A percentile compares a stretch with the other conserved stretches of the same genome.
These are phyloP conservation scores for Trematomus bernacchii DNA, from an alignment of 2,797 vertebrate genomes.

Conservation along the genomic window DNA sequence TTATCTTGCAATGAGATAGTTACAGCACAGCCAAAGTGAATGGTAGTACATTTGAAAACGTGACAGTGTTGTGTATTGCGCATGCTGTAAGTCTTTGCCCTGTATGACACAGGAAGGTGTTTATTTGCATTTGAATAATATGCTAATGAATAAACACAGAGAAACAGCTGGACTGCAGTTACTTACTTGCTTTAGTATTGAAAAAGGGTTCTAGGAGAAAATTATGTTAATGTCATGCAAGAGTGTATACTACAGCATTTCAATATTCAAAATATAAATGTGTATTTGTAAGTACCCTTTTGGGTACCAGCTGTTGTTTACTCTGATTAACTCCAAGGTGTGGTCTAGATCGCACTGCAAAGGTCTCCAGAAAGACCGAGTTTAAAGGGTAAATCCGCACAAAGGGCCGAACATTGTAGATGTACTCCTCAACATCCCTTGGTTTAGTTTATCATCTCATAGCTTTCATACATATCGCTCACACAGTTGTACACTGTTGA, in stretches of 20 bases:
- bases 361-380: slow-evolving; percentile 45
- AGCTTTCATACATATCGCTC: not conserved
- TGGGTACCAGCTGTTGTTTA: slow-evolving; percentile 64
- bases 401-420: not conserved
- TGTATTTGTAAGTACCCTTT: slow-evolving; percentile 55
- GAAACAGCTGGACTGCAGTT: slow-evolving; percentile 35
- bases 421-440: not conserved
- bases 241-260: slow-evolving; percentile 26
- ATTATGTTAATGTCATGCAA: slow-evolving; percentile 37
- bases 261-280: slow-evolving; percentile 59
- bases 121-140: slow-evolving; percentile 55
- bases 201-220: slow-evolving; percentile 37
- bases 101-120: slow-evolving; percentile 35
- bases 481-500: not conserved
- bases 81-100: slow-evolving; percentile 21
- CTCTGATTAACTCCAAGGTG: slow-evolving; percentile 61
- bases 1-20: slow-evolving; percentile 9
- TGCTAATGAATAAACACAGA: slow-evolving; percentile 50
- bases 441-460: slow-evolving; percentile 5
- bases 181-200: slow-evolving; percentile 11
- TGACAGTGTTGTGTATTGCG: slow-evolving; percentile 15
- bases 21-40: not conserved
- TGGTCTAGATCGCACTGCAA: slow-evolving; percentile 54
- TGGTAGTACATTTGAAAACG: slow-evolving; percentile 6
- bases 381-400: slow-evolving; percentile 46